These are phyloP conservation scores for Acanthornis magna DNA, from an alignment of 2,797 vertebrate species.

Conservation along the genomic window DNA sequence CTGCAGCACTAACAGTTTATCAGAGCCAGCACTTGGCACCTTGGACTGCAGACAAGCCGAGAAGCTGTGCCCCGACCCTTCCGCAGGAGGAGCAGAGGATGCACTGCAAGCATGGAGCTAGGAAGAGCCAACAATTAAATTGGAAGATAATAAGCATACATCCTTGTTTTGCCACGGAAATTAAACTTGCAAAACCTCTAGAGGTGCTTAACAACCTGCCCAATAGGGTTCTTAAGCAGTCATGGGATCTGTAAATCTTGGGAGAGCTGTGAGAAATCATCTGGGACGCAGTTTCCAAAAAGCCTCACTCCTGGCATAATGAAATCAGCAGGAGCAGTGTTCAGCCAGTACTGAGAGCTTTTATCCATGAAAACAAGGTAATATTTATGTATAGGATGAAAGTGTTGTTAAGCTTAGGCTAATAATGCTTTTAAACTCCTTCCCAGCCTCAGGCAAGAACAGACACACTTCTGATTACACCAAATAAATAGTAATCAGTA, in stretches of 20 bases:
- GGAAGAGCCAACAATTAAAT: not conserved
- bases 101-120: not conserved
- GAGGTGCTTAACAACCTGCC: not conserved
- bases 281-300: not conserved
- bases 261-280: not conserved
- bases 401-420: not conserved
- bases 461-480: constrained; percentile 27
- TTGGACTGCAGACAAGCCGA: not conserved
- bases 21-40: not conserved
- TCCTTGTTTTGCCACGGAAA: not conserved
- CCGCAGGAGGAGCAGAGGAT: not conserved
- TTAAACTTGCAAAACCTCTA: not conserved
- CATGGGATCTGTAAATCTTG: not conserved
- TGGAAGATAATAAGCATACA: not conserved
- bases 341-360: not conserved
- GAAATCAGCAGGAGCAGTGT: not conserved
- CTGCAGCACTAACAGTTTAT: not conserved
- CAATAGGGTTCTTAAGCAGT: not conserved
- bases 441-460: constrained; percentile 11
- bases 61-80: not conserved
- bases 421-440: constrained; percentile 52
- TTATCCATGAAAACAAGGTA: constrained; percentile 24
- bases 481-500: constrained; percentile 58
- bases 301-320: not conserved
- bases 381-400: constrained; percentile 43